These are phyloP conservation scores for Drosophila lowei DNA, from an alignment of 1,140 invertebrate species.

Conservation along the genomic window DNA sequence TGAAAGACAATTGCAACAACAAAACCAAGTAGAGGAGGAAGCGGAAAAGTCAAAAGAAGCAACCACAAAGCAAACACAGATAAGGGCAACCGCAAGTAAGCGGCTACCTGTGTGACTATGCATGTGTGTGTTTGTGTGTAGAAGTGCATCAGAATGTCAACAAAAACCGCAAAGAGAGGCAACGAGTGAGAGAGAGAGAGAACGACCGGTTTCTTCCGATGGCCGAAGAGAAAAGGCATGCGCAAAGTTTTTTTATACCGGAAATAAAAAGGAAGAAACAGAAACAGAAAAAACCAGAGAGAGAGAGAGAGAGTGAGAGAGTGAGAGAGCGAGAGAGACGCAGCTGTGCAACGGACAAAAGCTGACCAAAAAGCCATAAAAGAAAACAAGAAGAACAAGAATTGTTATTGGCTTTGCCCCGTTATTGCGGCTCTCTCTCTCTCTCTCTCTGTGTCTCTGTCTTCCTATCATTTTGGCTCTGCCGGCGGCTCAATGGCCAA, in stretches of 20 bases:
- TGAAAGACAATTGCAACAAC: constrained; percentile 42
- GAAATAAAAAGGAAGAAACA: constrained; percentile 36
- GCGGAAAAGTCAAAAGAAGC: too few species aligned
- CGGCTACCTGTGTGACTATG: neutral
- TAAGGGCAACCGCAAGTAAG: neutral
- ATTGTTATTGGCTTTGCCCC: constrained; percentile 32
- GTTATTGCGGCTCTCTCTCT: constrained; percentile 39
- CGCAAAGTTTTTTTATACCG: constrained; percentile 41
- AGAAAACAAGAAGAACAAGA: constrained; percentile 41
- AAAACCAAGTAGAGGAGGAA: neutral
- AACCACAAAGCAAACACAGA: constrained; percentile 12
- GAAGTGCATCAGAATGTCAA: constrained; percentile 68
- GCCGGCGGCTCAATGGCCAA: constrained; percentile 60
- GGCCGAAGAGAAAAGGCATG: constrained; percentile 45
- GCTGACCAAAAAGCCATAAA: constrained; percentile 35
- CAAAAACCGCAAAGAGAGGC: constrained; percentile 40
- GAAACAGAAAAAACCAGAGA: neutral
- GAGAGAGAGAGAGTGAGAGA: constrained; percentile 21
- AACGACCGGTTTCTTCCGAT: constrained; percentile 42
- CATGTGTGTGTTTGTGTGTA: neutral
- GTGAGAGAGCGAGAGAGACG: constrained; percentile 17
- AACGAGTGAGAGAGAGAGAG: constrained; percentile 28
- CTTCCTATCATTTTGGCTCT: constrained; percentile 8
- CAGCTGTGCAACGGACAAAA: constrained; percentile 11
- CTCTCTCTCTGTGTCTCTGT: neutral